These are phyloP conservation scores for Caenorhabditis briggsae DNA, from an alignment of 1,140 invertebrate species.

Conservation along the genomic window DNA sequence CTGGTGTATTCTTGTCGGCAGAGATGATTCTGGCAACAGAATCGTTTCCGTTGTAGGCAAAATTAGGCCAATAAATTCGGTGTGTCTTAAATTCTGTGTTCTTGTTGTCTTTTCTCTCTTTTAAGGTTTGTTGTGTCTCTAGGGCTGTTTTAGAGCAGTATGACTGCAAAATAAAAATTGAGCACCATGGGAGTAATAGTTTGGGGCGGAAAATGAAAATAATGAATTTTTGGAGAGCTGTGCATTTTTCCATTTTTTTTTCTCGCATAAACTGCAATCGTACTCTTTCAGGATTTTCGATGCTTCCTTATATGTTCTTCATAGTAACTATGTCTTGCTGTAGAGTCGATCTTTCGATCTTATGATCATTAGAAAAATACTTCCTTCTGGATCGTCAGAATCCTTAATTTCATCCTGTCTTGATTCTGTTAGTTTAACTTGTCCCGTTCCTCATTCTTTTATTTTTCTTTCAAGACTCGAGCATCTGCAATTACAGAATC, in stretches of 20 bases:
- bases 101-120: no score
- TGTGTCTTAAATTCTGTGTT: no score
- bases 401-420: not conserved
- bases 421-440: not conserved
- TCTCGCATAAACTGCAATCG: not conserved
- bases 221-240: not conserved
- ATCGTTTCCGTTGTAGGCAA: no score
- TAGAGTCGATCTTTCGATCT: not conserved
- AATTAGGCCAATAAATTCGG: no score
- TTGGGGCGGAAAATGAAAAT: not conserved
- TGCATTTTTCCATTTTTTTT: not conserved
- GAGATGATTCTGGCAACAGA: no score
- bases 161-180: no score
- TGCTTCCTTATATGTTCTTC: no score
- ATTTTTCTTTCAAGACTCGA: not conserved
- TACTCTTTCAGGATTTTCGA: not conserved
- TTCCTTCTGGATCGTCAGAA: not conserved
- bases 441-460: not conserved
- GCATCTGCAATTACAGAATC: slow-evolving; percentile 28
- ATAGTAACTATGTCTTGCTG: not conserved
- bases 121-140: no score
- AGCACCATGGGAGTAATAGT: not conserved
- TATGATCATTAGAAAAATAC: not conserved
- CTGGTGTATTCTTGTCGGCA: no score
- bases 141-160: no score